phyloP scores from a whole-genome alignment of 2,797 vertebrate species.

The Lepilemur ruficaudatus region DNA sequence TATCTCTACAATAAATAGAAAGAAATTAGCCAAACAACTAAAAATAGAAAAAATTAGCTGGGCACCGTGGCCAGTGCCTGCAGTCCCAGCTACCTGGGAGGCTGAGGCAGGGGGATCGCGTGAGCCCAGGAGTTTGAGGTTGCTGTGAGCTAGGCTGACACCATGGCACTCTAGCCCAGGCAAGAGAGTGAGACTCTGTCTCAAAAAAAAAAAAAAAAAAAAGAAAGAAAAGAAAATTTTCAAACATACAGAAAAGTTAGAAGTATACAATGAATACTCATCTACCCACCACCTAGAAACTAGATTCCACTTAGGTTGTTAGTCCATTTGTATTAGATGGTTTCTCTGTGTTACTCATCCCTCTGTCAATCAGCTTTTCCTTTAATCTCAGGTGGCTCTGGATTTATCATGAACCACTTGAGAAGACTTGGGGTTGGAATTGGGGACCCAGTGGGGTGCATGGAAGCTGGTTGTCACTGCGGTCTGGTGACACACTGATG shows the following conservation, averaged over 20 bases:
- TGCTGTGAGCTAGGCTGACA: too few species aligned
- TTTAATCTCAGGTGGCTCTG: not conserved
- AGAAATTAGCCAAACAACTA: too few species aligned
- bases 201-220: too few species aligned
- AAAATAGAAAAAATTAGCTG: too few species aligned
- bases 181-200: too few species aligned
- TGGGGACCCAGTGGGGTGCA: rapidly evolving
- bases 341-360: not conserved
- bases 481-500: not conserved
- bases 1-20: too few species aligned
- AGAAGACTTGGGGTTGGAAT: not conserved
- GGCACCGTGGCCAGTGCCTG: too few species aligned
- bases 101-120: too few species aligned
- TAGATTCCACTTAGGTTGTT: not conserved
- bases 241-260: not conserved
- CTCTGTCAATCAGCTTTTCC: not conserved
- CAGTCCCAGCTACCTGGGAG: too few species aligned
- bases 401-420: not conserved
- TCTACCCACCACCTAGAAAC: not conserved
- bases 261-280: not conserved
- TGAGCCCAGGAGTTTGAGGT: too few species aligned
- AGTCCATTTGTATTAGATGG: not conserved
- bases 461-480: not conserved
- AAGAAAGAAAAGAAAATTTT: too few species aligned
- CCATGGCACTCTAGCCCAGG: too few species aligned